Percentiles rank a stretch among this genome's conserved stretches.
Evolutionary conservation across 2,797 vertebrate species (phyloP).

Genomic region (Fringilla coelebs): DNA sequence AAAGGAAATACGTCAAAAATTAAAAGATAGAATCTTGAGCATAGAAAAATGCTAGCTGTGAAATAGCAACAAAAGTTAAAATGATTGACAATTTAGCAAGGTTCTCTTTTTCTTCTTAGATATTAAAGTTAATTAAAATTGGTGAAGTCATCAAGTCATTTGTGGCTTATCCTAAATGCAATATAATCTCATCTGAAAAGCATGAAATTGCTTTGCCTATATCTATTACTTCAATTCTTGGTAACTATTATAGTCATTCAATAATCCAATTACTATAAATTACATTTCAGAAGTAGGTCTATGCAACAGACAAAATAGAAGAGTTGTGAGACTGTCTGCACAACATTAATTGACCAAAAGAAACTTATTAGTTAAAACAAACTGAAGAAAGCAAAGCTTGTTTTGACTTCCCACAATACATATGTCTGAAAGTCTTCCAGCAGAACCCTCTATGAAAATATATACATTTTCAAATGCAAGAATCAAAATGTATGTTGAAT

Average conservation of each 20-base stretch:
- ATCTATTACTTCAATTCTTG: slow-evolving; percentile 58
- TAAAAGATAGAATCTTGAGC: neutral
- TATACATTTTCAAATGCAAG: neutral
- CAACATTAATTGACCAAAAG: neutral
- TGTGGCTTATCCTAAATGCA: slow-evolving; percentile 50
- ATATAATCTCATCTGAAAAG: slow-evolving; percentile 68
- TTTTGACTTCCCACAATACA: neutral
- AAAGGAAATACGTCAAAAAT: neutral
- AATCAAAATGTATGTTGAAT: neutral
- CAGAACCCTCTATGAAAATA: neutral
- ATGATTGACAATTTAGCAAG: slow-evolving; percentile 29
- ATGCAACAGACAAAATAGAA: neutral
- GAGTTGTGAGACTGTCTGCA: neutral
- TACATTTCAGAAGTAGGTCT: slow-evolving; percentile 18
- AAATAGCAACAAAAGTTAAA: slow-evolving; percentile 14
- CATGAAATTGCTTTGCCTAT: slow-evolving; percentile 69
- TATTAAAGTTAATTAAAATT: slow-evolving; percentile 64
- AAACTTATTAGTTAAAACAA: slow-evolving; percentile 2
- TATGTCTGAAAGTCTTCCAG: neutral
- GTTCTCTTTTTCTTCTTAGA: slow-evolving; percentile 33
- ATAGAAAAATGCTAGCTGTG: neutral
- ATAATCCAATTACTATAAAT: slow-evolving; percentile 61
- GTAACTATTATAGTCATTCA: slow-evolving; percentile 56
- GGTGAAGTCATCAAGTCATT: slow-evolving; percentile 50
- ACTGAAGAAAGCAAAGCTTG: neutral